Base-by-base conservation (phyloP, 53 echinoderm and acorn worm genomes). In the Echinometra lucunter region DNA sequence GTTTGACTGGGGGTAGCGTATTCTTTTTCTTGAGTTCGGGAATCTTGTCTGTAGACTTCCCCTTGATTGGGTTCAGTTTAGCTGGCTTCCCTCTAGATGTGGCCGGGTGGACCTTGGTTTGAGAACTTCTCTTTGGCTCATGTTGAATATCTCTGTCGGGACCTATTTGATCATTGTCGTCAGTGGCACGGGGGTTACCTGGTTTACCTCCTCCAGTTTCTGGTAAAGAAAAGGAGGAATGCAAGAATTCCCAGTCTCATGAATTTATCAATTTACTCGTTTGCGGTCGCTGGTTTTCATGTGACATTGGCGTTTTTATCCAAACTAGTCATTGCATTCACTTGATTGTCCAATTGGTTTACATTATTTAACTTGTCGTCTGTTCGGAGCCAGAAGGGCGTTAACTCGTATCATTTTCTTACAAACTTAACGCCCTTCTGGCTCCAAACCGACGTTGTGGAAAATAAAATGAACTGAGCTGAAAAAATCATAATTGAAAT, bases 121-220 rank as follows among this genome's bases (percentile, higher is more conserved):
- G 15, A 9, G 45, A 45, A 19, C 47, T 83, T 17, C 18, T 83
- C 28, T 27, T 49, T 15, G 9, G 27, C 44, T 15, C 38, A 40
- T 19, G 34, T 34, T 25, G 9, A 1, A 28, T 28, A 83, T 45
- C 45, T 47, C 35, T 6, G 11, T n/a, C 47, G 3, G 45, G 23
- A 1, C n/a, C n/a, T 47, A 10, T n/a, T 11, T 45, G 25, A 6
- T 83, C 12, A 28, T 27, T 49, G 49, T 83, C 49, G 25, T 83
- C 13, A 18, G 83, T 8, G 15, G 42, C 44, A 16, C 19, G 19
- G 44, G 45, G 28, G 49, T 83, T 28, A 1, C 23, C 18, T 47
- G 83, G 34, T 83, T 83, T 83, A 1, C 45, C 47, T 45, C n/a
- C 49, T 83, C 83, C 83, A 49, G 27, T 83, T 83, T 83, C 83